phyloP scores from a whole-genome alignment of 2,113 vertebrate genomes.

The Aegithalos caudatus region DNA sequence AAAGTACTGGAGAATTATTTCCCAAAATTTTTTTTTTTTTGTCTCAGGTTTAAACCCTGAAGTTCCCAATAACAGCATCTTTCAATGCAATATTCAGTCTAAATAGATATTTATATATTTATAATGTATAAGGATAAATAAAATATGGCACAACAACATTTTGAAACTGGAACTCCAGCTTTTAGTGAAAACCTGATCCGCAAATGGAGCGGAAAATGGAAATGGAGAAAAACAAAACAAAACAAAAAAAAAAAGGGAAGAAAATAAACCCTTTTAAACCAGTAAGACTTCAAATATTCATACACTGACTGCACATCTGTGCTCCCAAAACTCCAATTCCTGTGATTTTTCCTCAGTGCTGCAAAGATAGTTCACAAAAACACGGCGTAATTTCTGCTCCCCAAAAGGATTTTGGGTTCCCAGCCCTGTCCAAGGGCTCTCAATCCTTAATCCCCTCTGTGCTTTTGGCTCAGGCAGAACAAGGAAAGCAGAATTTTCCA shows the following conservation, averaged over 20 bases:
- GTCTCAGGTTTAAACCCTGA: neutral
- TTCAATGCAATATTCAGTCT: neutral
- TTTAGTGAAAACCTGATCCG: neutral
- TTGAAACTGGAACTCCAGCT: neutral
- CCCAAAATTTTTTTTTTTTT: neutral
- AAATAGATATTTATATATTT: neutral
- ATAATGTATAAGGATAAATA: neutral
- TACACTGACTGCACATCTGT: neutral
- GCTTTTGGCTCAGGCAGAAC: neutral
- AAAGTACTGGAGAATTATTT: neutral
- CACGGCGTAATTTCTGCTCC: neutral
- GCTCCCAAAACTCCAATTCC: neutral
- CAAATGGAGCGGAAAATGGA: neutral
- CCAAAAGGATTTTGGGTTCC: neutral
- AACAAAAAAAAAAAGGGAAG: accelerated
- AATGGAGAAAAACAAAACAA: neutral
- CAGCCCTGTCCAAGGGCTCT: neutral
- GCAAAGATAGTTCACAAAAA: constrained; percentile 37
- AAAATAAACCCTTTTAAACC: neutral
- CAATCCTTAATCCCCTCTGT: accelerated
- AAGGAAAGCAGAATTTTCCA: neutral
- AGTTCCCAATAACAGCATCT: constrained; percentile 15
- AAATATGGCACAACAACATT: neutral
- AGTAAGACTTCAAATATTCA: neutral
- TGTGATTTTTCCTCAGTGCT: neutral